Evolutionary conservation across 1,140 invertebrate genomes (phyloP).

Genomic region (Neodiprion pinetum): DNA sequence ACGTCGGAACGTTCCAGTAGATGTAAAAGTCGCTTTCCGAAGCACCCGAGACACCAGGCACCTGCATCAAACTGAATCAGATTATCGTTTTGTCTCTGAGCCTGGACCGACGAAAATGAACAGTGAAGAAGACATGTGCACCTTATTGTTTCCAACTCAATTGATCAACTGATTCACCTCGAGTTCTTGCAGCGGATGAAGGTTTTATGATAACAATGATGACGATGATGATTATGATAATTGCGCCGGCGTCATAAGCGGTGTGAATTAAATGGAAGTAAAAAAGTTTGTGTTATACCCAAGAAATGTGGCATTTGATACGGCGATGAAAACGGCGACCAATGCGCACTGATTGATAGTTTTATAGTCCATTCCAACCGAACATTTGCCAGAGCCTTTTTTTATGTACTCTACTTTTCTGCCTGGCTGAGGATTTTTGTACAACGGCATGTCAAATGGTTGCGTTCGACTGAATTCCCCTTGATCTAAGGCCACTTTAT

Average conservation of each 20-base stretch:
- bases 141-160: no score
- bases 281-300: background rate
- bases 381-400: background rate
- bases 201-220: no score
- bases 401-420: background rate
- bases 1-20: constrained; percentile 82
- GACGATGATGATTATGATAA: no score
- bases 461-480: constrained; percentile 1
- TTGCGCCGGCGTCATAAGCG: no score
- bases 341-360: background rate
- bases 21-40: constrained; percentile 61
- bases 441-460: background rate
- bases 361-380: background rate
- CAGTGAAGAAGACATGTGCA: no score
- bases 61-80: background rate
- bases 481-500: background rate
- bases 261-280: background rate
- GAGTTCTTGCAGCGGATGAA: no score
- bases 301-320: background rate
- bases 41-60: background rate
- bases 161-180: no score
- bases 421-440: background rate
- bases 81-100: background rate
- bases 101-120: no score
- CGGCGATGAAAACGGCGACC: background rate